These are phyloP conservation scores for Subanguina moxae DNA, from an alignment of 1,140 invertebrate genomes.

Conservation along the genomic window DNA sequence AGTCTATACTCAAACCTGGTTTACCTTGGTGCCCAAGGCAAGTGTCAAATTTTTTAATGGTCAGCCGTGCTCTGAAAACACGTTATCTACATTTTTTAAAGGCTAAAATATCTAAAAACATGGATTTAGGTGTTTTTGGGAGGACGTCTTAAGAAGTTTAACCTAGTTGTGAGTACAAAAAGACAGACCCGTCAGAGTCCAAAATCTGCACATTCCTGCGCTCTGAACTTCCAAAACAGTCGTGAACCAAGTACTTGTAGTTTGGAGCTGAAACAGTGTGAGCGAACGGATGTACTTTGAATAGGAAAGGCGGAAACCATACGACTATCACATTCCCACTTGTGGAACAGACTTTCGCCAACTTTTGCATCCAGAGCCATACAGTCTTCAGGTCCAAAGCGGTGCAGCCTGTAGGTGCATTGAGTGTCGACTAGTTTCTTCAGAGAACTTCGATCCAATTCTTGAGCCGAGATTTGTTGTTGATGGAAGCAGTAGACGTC, in stretches of 20 bases:
- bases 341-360: conserved; percentile 54
- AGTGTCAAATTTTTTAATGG: too few species aligned
- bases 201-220: conserved; percentile 48
- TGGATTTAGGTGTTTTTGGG: too few species aligned
- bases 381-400: conserved; percentile 52
- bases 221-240: conserved; percentile 51
- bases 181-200: conserved; percentile 48
- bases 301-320: conserved; percentile 9
- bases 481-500: conserved; percentile 45
- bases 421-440: conserved; percentile 43
- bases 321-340: conserved; percentile 55
- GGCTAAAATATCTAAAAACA: too few species aligned
- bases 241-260: conserved; percentile 56
- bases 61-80: too few species aligned
- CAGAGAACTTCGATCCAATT: conserved; percentile 36
- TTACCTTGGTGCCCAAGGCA: too few species aligned
- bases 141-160: too few species aligned
- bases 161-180: too few species aligned
- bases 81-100: too few species aligned
- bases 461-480: conserved; percentile 38
- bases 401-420: conserved; percentile 47
- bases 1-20: too few species aligned
- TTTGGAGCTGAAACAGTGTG: conserved; percentile 47
- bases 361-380: conserved; percentile 56
- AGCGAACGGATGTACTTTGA: background rate